Conservation (phyloP, 2,888 invertebrate genomes). For the Cryptocheilus praepositus region DNA sequence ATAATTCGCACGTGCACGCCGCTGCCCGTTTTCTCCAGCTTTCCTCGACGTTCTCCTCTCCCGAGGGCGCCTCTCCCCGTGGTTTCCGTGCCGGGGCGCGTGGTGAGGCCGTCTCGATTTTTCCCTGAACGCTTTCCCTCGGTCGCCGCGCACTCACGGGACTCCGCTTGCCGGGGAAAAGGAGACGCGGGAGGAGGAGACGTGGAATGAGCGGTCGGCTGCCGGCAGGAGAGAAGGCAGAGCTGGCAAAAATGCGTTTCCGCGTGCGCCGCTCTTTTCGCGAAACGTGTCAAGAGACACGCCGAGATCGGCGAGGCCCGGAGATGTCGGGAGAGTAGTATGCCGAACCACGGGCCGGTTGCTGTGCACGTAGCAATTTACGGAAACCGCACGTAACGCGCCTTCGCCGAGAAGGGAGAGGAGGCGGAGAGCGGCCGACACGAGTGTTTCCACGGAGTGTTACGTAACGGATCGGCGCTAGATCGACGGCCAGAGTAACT, state of each 20-base stretch:
- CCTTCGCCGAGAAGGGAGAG: conserved; percentile 28
- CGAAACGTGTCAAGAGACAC: conserved; percentile 31
- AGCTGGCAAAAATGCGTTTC: not conserved
- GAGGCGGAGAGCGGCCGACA: conserved; percentile 30
- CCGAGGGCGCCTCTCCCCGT: conserved; percentile 11
- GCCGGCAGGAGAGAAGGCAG: no score
- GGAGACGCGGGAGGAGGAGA: no score
- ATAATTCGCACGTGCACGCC: conserved; percentile 34
- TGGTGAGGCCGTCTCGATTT: not conserved
- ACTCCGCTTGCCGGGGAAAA: no score
- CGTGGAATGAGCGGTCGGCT: no score
- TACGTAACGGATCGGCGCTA: conserved; percentile 63
- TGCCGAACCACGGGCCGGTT: conserved; percentile 31
- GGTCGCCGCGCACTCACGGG: not conserved
- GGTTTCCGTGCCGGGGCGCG: conserved; percentile 22
- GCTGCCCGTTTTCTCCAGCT: conserved; percentile 11
- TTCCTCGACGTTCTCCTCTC: conserved; percentile 19
- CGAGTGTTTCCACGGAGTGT: conserved; percentile 58
- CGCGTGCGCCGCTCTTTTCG: conserved; percentile 23
- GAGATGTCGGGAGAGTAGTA: conserved; percentile 22
- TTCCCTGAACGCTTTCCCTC: conserved; percentile 11
- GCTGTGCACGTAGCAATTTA: conserved; percentile 66
- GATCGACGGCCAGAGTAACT: conserved; percentile 56
- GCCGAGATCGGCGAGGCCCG: conserved; percentile 22
- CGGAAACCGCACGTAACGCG: conserved; percentile 69